These are phyloP conservation scores for Drosophila dunni DNA, from an alignment of 1,140 invertebrate species.

Conservation along the genomic window DNA sequence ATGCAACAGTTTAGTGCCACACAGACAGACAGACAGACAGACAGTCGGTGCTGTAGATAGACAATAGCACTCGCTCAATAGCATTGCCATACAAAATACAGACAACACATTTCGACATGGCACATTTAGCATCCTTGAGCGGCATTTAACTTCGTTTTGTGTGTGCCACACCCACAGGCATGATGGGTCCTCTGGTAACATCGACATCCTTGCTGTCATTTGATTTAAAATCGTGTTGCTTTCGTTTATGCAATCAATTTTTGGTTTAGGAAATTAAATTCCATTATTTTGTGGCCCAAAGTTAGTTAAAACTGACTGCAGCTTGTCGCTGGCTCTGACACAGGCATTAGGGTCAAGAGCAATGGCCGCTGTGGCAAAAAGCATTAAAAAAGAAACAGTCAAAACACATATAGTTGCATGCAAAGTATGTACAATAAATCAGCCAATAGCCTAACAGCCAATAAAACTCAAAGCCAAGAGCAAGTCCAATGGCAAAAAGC, in stretches of 20 bases:
- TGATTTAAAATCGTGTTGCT: slow-evolving; percentile 57
- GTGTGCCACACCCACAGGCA: slow-evolving; percentile 47
- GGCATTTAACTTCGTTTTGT: slow-evolving; percentile 78
- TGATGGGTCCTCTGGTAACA: neutral
- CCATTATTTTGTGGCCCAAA: neutral
- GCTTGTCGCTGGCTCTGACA: neutral
- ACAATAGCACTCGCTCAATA: slow-evolving; percentile 75
- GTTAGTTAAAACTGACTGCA: neutral
- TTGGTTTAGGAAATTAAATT: slow-evolving; percentile 53
- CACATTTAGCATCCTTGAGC: slow-evolving; percentile 81
- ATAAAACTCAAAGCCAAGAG: slow-evolving; percentile 79
- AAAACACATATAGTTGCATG: slow-evolving; percentile 12
- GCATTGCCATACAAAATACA: slow-evolving; percentile 51
- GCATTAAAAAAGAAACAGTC: slow-evolving; percentile 5
- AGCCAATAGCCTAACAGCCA: slow-evolving; percentile 69
- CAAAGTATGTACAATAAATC: slow-evolving; percentile 66
- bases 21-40: slow-evolving; percentile 15
- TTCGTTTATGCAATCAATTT: slow-evolving; percentile 66
- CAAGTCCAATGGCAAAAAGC: slow-evolving; percentile 79
- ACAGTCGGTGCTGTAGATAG: slow-evolving; percentile 37
- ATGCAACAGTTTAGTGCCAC: slow-evolving; percentile 74
- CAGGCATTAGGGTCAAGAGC: slow-evolving; percentile 75
- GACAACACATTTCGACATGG: slow-evolving; percentile 78
- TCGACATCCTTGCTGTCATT: slow-evolving; percentile 46
- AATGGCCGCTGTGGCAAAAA: slow-evolving; percentile 14